Evolutionary conservation across 1,140 invertebrate species (phyloP).

Genomic region (Brachionus asplanchnoidis): DNA sequence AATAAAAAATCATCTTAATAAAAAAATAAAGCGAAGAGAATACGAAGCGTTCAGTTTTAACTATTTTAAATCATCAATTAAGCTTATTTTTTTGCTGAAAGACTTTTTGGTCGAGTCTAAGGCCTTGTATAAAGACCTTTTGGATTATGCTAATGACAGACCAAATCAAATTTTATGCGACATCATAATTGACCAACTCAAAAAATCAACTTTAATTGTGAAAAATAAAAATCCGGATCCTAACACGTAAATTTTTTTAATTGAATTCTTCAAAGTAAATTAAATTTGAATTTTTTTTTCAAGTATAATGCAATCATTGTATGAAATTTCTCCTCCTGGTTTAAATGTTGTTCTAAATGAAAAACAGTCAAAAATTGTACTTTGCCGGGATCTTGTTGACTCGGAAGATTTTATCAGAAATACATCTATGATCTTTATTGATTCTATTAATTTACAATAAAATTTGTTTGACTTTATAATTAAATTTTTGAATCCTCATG

Average conservation of each 20-base stretch:
- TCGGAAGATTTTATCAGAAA: constrained; percentile 7
- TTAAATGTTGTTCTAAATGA: background rate
- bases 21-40: constrained; percentile 23
- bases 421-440: constrained; percentile 8
- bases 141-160: background rate
- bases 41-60: constrained; percentile 16
- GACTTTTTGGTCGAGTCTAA: background rate
- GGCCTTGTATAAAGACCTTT: background rate
- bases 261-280: background rate
- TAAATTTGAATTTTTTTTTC: background rate
- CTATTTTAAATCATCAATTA: constrained; percentile 27
- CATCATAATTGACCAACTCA: background rate
- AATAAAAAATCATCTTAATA: background rate
- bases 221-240: background rate
- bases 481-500: no score
- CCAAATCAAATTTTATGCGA: constrained; percentile 21
- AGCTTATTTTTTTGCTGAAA: constrained; percentile 3
- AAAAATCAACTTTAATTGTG: background rate
- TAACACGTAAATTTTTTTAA: background rate
- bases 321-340: constrained; percentile 10
- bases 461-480: background rate
- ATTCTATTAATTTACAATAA: constrained; percentile 32
- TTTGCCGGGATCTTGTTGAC: background rate
- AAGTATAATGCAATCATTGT: constrained; percentile 22
- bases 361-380: background rate